phyloP scores from a whole-genome alignment of 35 echinoderm and acorn worm genomes.

The Heliocidaris tuberculata region DNA sequence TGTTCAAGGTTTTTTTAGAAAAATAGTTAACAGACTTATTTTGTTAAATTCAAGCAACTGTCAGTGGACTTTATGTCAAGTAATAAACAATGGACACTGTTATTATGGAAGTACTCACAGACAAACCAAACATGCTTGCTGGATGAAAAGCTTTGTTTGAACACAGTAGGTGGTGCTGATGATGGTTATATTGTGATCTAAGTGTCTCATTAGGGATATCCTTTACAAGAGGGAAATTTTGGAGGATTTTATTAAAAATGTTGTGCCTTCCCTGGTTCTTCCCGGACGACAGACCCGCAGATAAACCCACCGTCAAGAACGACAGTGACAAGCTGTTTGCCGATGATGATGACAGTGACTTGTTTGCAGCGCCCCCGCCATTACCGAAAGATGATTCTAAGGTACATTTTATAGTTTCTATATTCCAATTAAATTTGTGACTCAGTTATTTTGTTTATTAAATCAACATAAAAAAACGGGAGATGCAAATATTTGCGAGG shows the following conservation, averaged over 20 bases:
- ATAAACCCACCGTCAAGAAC: not conserved
- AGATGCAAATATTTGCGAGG: too few relatives aligned
- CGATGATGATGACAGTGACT: slow-evolving; percentile 24
- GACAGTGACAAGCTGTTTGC: slow-evolving; percentile 32
- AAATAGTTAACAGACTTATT: not conserved
- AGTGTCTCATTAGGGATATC: not conserved
- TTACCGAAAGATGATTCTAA: slow-evolving; percentile 29
- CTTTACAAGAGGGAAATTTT: not conserved
- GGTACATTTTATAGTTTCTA: not conserved
- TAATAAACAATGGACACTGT: not conserved
- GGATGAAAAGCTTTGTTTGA: not conserved
- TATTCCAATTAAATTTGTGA: not conserved
- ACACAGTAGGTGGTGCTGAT: not conserved
- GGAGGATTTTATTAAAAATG: not conserved
- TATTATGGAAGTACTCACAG: not conserved
- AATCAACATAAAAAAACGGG: too few relatives aligned
- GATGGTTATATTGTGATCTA: not conserved
- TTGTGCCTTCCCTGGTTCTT: not conserved
- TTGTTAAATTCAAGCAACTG: not conserved
- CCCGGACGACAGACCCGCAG: not conserved
- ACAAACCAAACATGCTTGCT: not conserved
- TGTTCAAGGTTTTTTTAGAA: not conserved
- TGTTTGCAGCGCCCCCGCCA: slow-evolving; percentile 26
- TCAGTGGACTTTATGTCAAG: not conserved
- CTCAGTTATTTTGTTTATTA: too few relatives aligned